phyloP scores from a whole-genome alignment of 1,140 invertebrate species.

The Grapholita molesta region DNA sequence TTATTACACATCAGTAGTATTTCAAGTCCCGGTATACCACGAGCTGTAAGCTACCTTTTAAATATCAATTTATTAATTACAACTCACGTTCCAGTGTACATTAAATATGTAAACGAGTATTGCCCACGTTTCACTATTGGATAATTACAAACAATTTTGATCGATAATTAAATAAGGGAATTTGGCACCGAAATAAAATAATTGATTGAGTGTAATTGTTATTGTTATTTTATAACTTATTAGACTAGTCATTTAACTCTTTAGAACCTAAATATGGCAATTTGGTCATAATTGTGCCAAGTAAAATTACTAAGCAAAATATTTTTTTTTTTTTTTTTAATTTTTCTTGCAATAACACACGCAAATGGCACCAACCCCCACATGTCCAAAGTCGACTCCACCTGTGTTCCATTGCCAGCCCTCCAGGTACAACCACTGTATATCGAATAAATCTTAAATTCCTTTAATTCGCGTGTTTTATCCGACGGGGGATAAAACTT shows the following conservation, averaged over 20 bases:
- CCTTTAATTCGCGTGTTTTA: slow-evolving; percentile 51
- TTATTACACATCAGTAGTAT: background rate
- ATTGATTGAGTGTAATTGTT: background rate
- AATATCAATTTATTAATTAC: background rate
- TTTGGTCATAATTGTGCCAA: too few relatives aligned
- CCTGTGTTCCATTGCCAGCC: background rate
- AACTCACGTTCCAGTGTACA: background rate
- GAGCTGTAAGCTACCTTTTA: background rate
- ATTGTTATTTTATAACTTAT: too few relatives aligned
- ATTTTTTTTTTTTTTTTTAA: too few relatives aligned
- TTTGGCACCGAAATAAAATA: background rate
- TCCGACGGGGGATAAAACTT: slow-evolving; percentile 54
- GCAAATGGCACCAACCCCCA: background rate
- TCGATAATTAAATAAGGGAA: background rate
- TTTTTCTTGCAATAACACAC: too few relatives aligned
- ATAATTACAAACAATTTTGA: background rate
- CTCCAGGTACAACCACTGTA: background rate
- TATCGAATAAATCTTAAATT: slow-evolving; percentile 28
- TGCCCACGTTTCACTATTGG: background rate
- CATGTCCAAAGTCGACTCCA: background rate
- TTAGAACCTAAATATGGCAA: too few relatives aligned
- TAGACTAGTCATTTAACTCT: too few relatives aligned
- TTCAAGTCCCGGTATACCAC: background rate
- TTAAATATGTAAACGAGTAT: background rate
- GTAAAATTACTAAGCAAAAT: too few relatives aligned